Conservation (phyloP, 2,797 vertebrate genomes). For the Chaetophractus vellerosus region DNA sequence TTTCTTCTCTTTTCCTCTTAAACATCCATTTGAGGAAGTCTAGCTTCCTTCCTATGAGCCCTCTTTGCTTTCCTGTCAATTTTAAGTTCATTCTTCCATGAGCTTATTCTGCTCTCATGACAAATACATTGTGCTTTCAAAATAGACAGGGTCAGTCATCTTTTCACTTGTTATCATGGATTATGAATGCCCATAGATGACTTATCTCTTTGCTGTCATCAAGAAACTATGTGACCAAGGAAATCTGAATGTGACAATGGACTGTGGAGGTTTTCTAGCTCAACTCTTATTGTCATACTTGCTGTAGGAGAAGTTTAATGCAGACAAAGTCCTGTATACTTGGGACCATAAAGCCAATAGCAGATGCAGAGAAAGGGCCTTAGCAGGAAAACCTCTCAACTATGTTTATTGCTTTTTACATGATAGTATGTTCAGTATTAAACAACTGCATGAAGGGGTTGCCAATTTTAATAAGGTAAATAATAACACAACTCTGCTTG, state of each 20-base stretch:
- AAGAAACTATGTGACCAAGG: not conserved
- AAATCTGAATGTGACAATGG: not conserved
- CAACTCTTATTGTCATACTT: not conserved
- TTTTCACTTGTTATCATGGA: not conserved
- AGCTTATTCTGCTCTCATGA: not conserved
- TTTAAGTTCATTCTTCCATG: slow-evolving; percentile 44
- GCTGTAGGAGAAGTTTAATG: not conserved
- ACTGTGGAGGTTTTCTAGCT: not conserved
- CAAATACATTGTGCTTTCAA: not conserved
- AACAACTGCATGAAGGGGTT: not conserved
- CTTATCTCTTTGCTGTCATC: not conserved
- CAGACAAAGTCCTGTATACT: not conserved
- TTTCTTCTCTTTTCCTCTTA: not conserved
- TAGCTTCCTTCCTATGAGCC: not conserved
- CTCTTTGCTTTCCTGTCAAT: not conserved
- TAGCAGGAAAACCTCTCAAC: slow-evolving; percentile 17
- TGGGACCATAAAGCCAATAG: not conserved
- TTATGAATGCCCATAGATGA: not conserved
- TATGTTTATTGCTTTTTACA: not conserved
- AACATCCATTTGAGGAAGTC: not conserved
- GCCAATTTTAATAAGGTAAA: not conserved
- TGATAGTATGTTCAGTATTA: slow-evolving; percentile 15
- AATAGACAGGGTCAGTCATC: not conserved
- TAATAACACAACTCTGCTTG: not conserved
- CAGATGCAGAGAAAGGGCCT: not conserved